Evolutionary conservation across 2,888 invertebrate genomes (phyloP).

Genomic region (Macrosiphum euphorbiae): DNA sequence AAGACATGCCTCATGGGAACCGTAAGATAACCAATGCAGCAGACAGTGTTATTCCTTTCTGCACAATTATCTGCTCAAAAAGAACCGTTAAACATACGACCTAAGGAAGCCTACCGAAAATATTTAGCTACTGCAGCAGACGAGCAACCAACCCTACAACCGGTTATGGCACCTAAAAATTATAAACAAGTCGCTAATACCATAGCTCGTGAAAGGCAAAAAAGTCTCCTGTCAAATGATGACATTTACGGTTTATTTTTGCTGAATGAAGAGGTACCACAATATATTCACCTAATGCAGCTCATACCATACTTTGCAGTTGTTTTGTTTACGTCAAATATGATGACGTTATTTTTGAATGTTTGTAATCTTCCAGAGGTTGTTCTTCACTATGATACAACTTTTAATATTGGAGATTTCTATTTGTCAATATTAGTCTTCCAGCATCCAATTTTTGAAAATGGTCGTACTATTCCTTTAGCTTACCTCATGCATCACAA

Average conservation of each 20-base stretch:
- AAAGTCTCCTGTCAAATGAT: not conserved
- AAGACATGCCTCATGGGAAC: not conserved
- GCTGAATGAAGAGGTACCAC: no score
- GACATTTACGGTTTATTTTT: not conserved
- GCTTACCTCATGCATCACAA: conserved; percentile 9
- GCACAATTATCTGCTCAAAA: no score
- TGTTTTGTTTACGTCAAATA: not conserved
- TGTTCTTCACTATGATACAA: not conserved
- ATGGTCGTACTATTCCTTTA: not conserved
- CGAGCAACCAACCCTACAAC: not conserved
- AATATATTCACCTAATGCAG: no score
- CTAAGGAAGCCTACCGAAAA: not conserved
- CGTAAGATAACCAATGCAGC: not conserved
- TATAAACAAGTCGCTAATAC: not conserved
- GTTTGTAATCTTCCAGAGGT: not conserved
- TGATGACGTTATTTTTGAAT: conserved; percentile 12
- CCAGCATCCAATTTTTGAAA: conserved; percentile 1
- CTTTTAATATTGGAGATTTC: conserved; percentile 13
- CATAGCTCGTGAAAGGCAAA: not conserved
- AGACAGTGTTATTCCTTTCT: not conserved
- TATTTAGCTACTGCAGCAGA: conserved; percentile 1
- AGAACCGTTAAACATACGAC: not conserved
- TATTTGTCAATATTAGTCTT: not conserved
- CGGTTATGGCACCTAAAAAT: not conserved
- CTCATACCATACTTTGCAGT: not conserved